A percentile compares a stretch with the other conserved stretches of the same genome.
phyloP scores from a whole-genome alignment of 2,113 vertebrate species.

The Amphiprion ocellaris region DNA sequence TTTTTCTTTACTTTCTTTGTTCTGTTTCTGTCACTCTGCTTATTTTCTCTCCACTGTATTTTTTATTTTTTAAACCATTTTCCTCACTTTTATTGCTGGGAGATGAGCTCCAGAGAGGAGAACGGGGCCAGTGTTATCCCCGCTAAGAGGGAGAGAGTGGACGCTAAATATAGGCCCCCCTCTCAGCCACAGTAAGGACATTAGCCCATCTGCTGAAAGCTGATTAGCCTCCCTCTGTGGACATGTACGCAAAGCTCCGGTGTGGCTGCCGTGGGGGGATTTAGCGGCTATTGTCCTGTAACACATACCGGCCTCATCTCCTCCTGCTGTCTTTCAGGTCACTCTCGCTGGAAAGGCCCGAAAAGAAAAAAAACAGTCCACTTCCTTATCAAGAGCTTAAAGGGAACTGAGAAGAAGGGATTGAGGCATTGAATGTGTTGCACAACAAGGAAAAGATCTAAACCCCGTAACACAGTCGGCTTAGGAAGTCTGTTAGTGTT shows the following conservation, averaged over 20 bases:
- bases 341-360: conserved; percentile 36
- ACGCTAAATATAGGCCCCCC: conserved; percentile 78
- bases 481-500: conserved; percentile 20
- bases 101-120: conserved; percentile 49
- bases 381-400: conserved; percentile 75
- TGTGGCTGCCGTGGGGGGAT: conserved; percentile 65
- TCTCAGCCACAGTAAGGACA: conserved; percentile 77
- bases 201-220: conserved; percentile 81
- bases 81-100: background rate
- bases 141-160: conserved; percentile 77
- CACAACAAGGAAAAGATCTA: conserved; percentile 50
- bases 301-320: conserved; percentile 54
- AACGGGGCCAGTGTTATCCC: conserved; percentile 68
- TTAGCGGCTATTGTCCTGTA: conserved; percentile 70
- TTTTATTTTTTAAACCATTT: background rate
- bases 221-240: conserved; percentile 75
- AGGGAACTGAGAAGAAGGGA: conserved; percentile 55
- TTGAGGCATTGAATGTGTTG: conserved; percentile 62
- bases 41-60: background rate
- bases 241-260: conserved; percentile 60
- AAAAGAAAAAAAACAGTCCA: conserved; percentile 58
- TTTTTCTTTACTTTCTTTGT: background rate
- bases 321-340: conserved; percentile 41
- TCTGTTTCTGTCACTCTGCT: background rate
- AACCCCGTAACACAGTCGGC: conserved; percentile 31